phyloP scores from a whole-genome alignment of 1,140 invertebrate species.

The Drosophila eugracilis region DNA sequence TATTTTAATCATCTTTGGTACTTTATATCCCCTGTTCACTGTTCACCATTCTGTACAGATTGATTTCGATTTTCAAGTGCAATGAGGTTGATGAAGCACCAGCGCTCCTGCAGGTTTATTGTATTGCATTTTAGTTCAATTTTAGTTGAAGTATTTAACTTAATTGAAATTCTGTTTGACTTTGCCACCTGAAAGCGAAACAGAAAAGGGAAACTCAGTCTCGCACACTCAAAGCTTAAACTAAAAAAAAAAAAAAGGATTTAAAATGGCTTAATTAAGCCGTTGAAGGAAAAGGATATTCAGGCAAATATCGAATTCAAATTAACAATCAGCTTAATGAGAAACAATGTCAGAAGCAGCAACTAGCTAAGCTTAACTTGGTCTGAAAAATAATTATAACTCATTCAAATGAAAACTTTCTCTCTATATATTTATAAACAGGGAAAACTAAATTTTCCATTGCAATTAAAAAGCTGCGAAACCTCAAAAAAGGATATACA shows the following conservation, averaged over 20 bases:
- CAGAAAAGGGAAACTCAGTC: neutral
- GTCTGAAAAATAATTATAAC: neutral
- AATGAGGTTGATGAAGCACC: constrained; percentile 33
- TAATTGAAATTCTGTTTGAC: constrained; percentile 68
- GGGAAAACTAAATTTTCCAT: constrained; percentile 26
- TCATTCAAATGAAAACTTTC: constrained; percentile 24
- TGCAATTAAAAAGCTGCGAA: constrained; percentile 41
- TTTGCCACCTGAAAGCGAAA: constrained; percentile 6
- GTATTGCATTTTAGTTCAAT: constrained; percentile 55
- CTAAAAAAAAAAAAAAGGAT: constrained; percentile 7
- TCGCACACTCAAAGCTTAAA: too few relatives aligned
- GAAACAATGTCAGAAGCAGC: neutral
- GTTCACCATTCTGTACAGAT: constrained; percentile 50
- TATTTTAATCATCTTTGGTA: neutral
- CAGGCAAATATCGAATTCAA: constrained; percentile 6
- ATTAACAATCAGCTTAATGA: constrained; percentile 28
- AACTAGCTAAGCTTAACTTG: constrained; percentile 11
- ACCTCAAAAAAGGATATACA: neutral
- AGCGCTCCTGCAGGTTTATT: constrained; percentile 17
- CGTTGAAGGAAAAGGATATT: constrained; percentile 6
- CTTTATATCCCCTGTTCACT: constrained; percentile 20
- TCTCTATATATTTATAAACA: too few relatives aligned
- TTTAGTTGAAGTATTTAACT: constrained; percentile 59
- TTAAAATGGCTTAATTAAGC: constrained; percentile 28
- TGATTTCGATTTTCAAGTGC: constrained; percentile 45